Evolutionary conservation across 2,888 invertebrate genomes (phyloP).

Genomic region (Ophioninae sp.): DNA sequence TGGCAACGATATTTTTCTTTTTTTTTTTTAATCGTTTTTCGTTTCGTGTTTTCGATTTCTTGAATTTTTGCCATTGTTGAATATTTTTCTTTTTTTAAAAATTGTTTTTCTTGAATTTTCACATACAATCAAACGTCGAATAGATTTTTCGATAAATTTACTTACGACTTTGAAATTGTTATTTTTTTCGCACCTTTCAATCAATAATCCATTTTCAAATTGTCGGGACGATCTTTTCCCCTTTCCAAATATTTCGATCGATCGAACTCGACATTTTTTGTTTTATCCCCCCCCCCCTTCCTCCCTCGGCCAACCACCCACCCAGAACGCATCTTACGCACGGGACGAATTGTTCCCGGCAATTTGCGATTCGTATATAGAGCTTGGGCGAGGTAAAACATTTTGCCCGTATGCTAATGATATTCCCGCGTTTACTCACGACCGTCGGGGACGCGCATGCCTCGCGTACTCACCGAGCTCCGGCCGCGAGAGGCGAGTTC

Average conservation of each 20-base stretch:
- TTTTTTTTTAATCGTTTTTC: too few species aligned
- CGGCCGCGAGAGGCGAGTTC: slow-evolving; percentile 65
- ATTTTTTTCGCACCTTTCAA: too few species aligned
- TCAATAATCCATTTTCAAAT: not conserved
- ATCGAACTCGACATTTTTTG: not conserved
- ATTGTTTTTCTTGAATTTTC: too few species aligned
- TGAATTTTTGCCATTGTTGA: too few species aligned
- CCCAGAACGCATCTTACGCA: not conserved
- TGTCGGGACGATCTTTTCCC: not conserved
- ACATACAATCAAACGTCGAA: not conserved
- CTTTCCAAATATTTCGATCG: not conserved
- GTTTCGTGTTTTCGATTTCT: too few species aligned
- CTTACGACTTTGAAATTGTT: too few species aligned
- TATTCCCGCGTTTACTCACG: slow-evolving; percentile 47
- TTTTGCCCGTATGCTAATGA: slow-evolving; percentile 57
- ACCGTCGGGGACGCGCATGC: slow-evolving; percentile 36
- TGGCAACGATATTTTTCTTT: too few species aligned
- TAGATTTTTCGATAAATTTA: too few species aligned
- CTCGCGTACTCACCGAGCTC: slow-evolving; percentile 32
- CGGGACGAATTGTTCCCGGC: not conserved
- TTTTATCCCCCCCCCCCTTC: not conserved
- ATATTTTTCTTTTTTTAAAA: too few species aligned
- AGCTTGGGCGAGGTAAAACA: not conserved
- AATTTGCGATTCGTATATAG: slow-evolving; percentile 9
- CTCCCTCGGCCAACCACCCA: too few species aligned